Base-by-base conservation (phyloP, 2,888 invertebrate genomes). In the Physocephala rufipes region DNA sequence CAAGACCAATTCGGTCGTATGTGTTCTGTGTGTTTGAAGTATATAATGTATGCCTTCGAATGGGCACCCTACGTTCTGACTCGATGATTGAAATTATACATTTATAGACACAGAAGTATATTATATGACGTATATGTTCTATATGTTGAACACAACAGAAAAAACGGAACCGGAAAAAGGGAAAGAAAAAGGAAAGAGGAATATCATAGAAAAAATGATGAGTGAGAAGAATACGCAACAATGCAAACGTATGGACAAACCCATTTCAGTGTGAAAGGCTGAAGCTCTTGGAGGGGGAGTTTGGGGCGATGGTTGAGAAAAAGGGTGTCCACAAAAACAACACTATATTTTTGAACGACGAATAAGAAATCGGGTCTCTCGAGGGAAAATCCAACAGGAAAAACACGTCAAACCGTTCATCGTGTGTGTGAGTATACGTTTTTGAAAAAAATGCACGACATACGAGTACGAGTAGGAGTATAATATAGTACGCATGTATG, bases 371-470 rank as follows among this genome's bases (percentile, higher is more conserved):
- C 62, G 45, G 58, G 28, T 26, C 43, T 66, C 24, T 66, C 36
- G 55, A 55, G 53, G 43, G 30, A 55, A 26, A 53, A 66, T 53
- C 67, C 19, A 47, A n/a, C 49, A 51, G 68, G 68, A 68, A 68
- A 62, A 62, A 62, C 51, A 62, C 36, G 36, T 36, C 5, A 36
- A 36, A 36, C 36, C n/a, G n/a, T n/a, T n/a, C n/a, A n/a, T 36
- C 36, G 51, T 67, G 51, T 5, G 49, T 24, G 7, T 65, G 67
- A 12, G 36, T 51, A 36, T 51, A 51, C 26, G 36, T 51, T 62
- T 36, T 51, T 61, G 51, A 62, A 67, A 68, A 68, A 30, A 28
- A 61, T 62, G 61, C 51, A 68, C 68, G 62, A 61, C 62, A 68
- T 68, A 59, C 43, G 21, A 30, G 45, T 47, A n/a, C 16, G 55